Conservation (phyloP, 2,797 vertebrate species). For the Zalophus californianus region DNA sequence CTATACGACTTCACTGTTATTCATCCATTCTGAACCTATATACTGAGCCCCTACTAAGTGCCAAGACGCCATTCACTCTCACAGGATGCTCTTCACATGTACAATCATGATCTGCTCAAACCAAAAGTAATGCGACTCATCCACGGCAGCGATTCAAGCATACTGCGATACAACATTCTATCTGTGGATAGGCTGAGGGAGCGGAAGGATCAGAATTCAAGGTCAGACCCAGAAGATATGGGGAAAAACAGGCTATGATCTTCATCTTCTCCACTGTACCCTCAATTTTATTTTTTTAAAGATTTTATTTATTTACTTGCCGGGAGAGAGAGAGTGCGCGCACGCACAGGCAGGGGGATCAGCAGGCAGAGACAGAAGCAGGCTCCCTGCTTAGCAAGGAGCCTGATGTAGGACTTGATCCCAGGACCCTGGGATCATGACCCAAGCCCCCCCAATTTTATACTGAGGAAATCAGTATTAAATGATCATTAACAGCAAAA, state of each 20-base stretch:
- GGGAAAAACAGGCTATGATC: background rate
- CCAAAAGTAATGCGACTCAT: fast-evolving
- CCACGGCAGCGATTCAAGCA: fast-evolving
- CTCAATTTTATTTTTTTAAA: background rate
- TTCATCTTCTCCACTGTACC: background rate
- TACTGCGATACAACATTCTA: background rate
- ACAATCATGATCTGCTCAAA: background rate
- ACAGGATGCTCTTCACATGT: background rate
- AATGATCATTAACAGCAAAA: background rate
- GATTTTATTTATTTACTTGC: too few species aligned
- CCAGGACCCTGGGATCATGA: too few species aligned
- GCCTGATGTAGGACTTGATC: too few species aligned
- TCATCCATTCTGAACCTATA: background rate
- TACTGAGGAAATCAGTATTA: background rate
- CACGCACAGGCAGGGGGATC: too few species aligned
- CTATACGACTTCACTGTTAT: background rate
- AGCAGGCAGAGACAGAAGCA: too few species aligned
- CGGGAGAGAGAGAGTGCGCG: too few species aligned
- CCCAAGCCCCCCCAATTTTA: background rate
- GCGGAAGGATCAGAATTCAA: background rate
- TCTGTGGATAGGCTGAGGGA: fast-evolving
- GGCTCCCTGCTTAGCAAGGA: too few species aligned
- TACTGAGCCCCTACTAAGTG: background rate
- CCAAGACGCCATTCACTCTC: background rate
- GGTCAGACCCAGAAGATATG: background rate